Evolutionary conservation across 2,888 invertebrate species (phyloP).

Genomic region (Agapetus fuscipes): DNA sequence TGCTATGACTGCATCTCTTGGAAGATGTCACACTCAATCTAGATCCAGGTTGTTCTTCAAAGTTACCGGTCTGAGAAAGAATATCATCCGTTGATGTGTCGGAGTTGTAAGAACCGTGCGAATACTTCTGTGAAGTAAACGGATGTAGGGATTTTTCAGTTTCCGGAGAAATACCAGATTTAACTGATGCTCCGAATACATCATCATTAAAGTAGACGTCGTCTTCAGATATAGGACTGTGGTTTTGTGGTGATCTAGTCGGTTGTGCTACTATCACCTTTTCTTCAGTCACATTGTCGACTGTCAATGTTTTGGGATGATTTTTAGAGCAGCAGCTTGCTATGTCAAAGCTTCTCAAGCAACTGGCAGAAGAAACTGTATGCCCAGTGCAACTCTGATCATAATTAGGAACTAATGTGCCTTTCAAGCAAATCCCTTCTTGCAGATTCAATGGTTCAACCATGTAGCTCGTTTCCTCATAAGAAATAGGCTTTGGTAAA

Average conservation of each 20-base stretch:
- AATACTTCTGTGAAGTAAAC: slow-evolving; percentile 37
- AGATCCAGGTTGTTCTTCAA: slow-evolving; percentile 47
- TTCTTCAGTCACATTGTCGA: slow-evolving; percentile 7
- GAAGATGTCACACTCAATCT: slow-evolving; percentile 46
- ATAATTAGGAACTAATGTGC: slow-evolving; percentile 38
- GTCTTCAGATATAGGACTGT: slow-evolving; percentile 51
- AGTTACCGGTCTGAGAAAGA: slow-evolving; percentile 45
- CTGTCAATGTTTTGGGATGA: slow-evolving; percentile 32
- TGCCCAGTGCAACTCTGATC: slow-evolving; percentile 42
- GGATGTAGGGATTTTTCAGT: slow-evolving; percentile 41
- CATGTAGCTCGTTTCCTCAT: slow-evolving; percentile 43
- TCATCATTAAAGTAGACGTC: slow-evolving; percentile 50
- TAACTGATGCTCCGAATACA: slow-evolving; percentile 51
- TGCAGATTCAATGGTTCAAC: slow-evolving; percentile 40
- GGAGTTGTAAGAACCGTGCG: slow-evolving; percentile 51
- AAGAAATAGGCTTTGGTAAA: slow-evolving; percentile 36
- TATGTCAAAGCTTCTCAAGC: slow-evolving; percentile 36
- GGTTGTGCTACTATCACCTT: slow-evolving; percentile 53
- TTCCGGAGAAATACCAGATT: slow-evolving; percentile 48
- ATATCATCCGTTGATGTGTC: slow-evolving; percentile 56
- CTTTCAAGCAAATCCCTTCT: slow-evolving; percentile 33
- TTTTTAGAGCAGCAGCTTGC: slow-evolving; percentile 38
- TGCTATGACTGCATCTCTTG: slow-evolving; percentile 57
- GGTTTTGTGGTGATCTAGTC: slow-evolving; percentile 49
- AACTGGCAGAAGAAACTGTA: slow-evolving; percentile 39